phyloP scores from a whole-genome alignment of 2,797 vertebrate species.

The Tapera naevia region DNA sequence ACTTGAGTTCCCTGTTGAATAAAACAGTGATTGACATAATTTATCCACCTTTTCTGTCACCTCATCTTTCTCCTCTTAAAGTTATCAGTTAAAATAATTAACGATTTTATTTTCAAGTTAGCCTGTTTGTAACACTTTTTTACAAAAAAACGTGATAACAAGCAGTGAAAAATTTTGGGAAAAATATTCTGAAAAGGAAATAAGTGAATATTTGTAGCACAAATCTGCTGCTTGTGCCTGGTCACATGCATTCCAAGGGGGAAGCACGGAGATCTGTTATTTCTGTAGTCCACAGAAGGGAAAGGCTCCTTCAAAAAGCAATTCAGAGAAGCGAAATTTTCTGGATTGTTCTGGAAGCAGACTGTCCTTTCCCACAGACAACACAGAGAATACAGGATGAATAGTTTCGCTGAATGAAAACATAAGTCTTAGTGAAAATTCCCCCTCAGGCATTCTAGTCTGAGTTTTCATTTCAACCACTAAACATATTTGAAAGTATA shows the following conservation, averaged over 20 bases:
- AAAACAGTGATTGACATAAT: neutral
- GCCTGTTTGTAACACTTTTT: neutral
- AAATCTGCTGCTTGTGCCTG: neutral
- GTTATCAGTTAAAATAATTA: neutral
- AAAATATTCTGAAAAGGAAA: neutral
- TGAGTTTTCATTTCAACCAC: neutral
- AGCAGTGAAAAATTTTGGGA: neutral
- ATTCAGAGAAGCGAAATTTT: neutral
- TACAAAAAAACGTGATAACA: neutral
- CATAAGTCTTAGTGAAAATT: neutral
- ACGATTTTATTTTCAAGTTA: neutral
- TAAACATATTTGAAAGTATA: neutral
- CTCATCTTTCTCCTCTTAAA: neutral
- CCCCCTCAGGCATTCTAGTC: neutral
- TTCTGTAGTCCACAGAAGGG: neutral
- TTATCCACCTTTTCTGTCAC: neutral
- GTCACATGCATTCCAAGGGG: neutral
- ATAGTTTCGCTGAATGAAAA: neutral
- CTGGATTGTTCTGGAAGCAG: neutral
- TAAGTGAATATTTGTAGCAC: neutral
- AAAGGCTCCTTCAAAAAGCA: neutral
- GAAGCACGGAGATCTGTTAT: neutral
- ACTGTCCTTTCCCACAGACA: neutral
- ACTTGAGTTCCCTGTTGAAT: conserved; percentile 87
- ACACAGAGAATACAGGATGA: neutral